Evolutionary conservation across 2,888 invertebrate species (phyloP), one percentile per base, ranked within the genome.

Genomic region (Melanargia galathea): DNA sequence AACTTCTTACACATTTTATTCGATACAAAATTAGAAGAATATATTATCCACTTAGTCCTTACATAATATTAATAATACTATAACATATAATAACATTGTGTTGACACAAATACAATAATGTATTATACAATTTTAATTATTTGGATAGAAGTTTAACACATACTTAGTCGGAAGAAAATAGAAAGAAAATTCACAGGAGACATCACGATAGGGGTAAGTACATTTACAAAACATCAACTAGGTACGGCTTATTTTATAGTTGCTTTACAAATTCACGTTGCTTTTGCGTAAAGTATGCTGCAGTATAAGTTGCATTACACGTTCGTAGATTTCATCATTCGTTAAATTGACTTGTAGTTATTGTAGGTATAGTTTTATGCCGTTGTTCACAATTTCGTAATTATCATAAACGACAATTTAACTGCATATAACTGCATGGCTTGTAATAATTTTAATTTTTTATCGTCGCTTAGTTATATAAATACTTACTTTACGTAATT

Each of bases 1-100:
- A 77, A 70, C 72, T 70, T 73, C 75, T 76, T 76, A 77, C 81
- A 81, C 80, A 77, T 74, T 76, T 79, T 78, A 80, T 78, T 80
- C 79, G 77, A 88, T 90, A 91, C 89, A 91, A 91, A 90, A 90
- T 90, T 90, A 91, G 90, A 91, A 91, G 90, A 90, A 90, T 91
- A 91, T 90, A 87, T 84, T 87, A 88, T 89, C 83, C 88, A 88
- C 87, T 90, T 90, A 90, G 84, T 84, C 86, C 38, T 89, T 90
- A 89, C 73, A 84, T 82, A 85, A 82, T 86, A 87, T 83, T 86
- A 83, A 86, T 82, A 85, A 65, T 63, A 63, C 81, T 81, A 82
- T 82, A 59, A 48, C 54, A 66, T 48, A 62, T 57, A 62, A 46
- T 67, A 67, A 67, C 66, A 64, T 63, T 65, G 60, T 63, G 59